Evolutionary conservation across 2,888 invertebrate genomes (phyloP).

Genomic region (Caenorhabditis becei): DNA sequence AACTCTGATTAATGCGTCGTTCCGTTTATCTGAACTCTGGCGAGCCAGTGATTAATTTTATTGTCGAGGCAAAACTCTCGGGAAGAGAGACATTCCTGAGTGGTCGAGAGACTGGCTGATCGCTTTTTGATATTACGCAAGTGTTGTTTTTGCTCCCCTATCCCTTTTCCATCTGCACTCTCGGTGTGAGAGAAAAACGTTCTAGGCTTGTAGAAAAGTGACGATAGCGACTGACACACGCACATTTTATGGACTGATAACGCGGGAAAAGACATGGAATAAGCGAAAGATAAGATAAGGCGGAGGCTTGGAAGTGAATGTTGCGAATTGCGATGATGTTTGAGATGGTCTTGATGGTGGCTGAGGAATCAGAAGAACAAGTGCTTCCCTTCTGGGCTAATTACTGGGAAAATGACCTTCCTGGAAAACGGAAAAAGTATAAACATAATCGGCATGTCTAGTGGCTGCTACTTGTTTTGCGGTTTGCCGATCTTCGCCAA

Average conservation of each 20-base stretch:
- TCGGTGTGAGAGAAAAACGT: neutral
- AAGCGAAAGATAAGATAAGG: slow-evolving; percentile 18
- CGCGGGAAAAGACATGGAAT: neutral
- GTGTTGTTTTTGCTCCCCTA: slow-evolving; percentile 11
- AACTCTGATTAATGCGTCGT: slow-evolving; percentile 23
- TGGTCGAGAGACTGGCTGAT: neutral
- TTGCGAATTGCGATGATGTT: slow-evolving; percentile 11
- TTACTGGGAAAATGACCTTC: neutral
- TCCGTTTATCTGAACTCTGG: neutral
- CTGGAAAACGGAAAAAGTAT: neutral
- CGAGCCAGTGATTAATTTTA: slow-evolving; percentile 22
- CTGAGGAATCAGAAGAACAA: neutral
- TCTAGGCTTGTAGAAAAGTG: neutral
- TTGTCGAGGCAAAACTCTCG: slow-evolving; percentile 20
- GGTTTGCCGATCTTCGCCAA: slow-evolving; percentile 27
- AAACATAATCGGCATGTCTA: too few relatives aligned
- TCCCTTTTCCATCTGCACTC: slow-evolving; percentile 8
- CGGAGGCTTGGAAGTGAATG: slow-evolving; percentile 5
- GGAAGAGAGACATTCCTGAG: slow-evolving; percentile 7
- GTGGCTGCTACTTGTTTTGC: slow-evolving; percentile 38
- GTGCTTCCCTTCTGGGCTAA: too few relatives aligned
- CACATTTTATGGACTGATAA: slow-evolving; percentile 12
- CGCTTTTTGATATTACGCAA: slow-evolving; percentile 9
- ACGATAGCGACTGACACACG: neutral
- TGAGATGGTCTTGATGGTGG: neutral